Conservation (phyloP, 2,888 invertebrate genomes). For the Drosophila lutescens region DNA sequence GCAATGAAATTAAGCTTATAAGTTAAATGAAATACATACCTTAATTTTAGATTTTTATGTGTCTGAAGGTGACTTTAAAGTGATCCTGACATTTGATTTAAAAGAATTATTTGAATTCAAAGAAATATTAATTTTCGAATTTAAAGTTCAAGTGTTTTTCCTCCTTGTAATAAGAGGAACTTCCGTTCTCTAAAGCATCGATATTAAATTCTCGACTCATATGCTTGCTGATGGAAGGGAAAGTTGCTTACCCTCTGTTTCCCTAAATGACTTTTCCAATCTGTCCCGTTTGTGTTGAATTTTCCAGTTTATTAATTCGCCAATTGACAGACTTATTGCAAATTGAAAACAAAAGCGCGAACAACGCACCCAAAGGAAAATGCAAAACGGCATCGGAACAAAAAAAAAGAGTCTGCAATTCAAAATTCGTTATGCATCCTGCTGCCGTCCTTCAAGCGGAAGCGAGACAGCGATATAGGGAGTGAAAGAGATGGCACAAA, state of each 20-base stretch:
- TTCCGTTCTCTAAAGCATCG: background rate
- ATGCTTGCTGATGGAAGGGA: slow-evolving; percentile 26
- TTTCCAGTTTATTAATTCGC: slow-evolving; percentile 83
- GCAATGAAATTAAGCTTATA: slow-evolving; percentile 1
- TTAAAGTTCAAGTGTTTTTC: background rate
- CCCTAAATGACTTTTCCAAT: slow-evolving; percentile 52
- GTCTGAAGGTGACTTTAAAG: background rate
- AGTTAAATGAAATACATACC: slow-evolving; percentile 4
- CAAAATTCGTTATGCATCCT: slow-evolving; percentile 71
- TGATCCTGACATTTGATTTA: background rate
- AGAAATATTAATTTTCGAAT: background rate
- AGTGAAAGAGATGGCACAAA: slow-evolving; percentile 46
- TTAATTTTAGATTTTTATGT: background rate
- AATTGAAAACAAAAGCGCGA: slow-evolving; percentile 79
- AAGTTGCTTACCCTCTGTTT: slow-evolving; percentile 33
- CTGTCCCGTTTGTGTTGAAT: slow-evolving; percentile 64
- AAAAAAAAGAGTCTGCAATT: slow-evolving; percentile 41
- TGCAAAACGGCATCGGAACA: slow-evolving; percentile 13
- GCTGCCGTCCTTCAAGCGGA: slow-evolving; percentile 15
- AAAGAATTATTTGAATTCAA: background rate
- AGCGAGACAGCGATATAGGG: slow-evolving; percentile 21
- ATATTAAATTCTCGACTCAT: slow-evolving; percentile 24
- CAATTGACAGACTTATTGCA: slow-evolving; percentile 81
- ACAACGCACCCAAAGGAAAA: slow-evolving; percentile 52
- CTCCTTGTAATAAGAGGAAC: background rate